phyloP scores from a whole-genome alignment of 2,113 vertebrate species.

The Thalassoma bifasciatum region DNA sequence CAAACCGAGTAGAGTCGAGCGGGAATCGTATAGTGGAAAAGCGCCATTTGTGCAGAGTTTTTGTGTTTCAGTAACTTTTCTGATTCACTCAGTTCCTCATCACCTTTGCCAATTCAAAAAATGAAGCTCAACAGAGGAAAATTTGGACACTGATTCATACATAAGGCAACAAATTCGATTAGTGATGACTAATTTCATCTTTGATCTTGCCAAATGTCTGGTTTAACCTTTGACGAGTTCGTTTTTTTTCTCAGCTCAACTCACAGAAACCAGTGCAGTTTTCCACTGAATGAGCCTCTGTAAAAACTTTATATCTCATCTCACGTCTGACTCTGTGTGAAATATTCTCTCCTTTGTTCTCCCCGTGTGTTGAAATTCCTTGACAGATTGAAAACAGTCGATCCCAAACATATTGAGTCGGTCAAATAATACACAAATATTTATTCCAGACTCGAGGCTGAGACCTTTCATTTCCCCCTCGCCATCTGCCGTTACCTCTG shows the following conservation, averaged over 20 bases:
- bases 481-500: constrained; percentile 1
- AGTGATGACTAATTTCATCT: constrained; percentile 12
- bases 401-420: neutral
- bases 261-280: no score
- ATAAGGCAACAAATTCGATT: neutral
- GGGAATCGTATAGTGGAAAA: no score
- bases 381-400: constrained; percentile 1
- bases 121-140: no score
- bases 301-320: no score
- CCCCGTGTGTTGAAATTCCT: constrained; percentile 1
- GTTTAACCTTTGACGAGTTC: constrained; percentile 8
- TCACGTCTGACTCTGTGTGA: neutral
- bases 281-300: no score
- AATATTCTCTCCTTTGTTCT: neutral
- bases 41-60: no score
- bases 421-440: constrained; percentile 41
- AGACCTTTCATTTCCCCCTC: neutral
- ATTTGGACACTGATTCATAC: neutral
- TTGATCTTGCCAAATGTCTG: constrained; percentile 19
- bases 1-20: no score
- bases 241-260: neutral
- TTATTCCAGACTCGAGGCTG: constrained; percentile 4
- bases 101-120: no score
- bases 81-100: no score
- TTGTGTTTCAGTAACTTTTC: no score